phyloP scores from a whole-genome alignment of 2,113 vertebrate species.

The Cromileptes altivelis region DNA sequence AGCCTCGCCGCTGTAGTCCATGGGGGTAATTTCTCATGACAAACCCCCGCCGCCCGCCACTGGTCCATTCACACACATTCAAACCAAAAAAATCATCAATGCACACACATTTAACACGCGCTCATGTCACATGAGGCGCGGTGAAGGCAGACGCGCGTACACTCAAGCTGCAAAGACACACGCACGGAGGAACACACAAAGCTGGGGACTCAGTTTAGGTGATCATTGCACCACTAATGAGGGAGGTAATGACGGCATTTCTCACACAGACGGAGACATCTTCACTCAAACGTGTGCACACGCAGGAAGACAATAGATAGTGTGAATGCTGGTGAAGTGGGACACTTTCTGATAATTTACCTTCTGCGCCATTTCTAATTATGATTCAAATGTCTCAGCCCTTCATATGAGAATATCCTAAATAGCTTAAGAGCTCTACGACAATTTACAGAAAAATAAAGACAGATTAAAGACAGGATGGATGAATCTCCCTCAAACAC shows the following conservation, averaged over 20 bases:
- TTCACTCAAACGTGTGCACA: slow-evolving; percentile 52
- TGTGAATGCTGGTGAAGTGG: no score
- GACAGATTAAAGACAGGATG: no score
- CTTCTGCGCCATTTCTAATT: no score
- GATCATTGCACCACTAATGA: slow-evolving; percentile 84
- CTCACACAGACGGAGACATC: slow-evolving; percentile 77
- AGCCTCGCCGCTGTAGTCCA: slow-evolving; percentile 79
- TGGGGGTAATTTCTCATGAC: slow-evolving; percentile 83
- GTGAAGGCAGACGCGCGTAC: slow-evolving; percentile 22
- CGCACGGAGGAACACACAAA: slow-evolving; percentile 40
- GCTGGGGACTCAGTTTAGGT: slow-evolving; percentile 65
- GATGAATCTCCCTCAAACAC: no score
- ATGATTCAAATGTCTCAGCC: no score
- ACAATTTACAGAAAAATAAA: no score
- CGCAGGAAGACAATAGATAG: slow-evolving; percentile 44
- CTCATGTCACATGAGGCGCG: slow-evolving; percentile 34
- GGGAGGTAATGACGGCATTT: slow-evolving; percentile 81
- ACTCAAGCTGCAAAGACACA: slow-evolving; percentile 1
- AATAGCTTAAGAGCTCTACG: no score
- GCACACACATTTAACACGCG: slow-evolving; percentile 50
- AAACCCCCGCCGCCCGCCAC: slow-evolving; percentile 67
- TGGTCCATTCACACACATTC: slow-evolving; percentile 68
- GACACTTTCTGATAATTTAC: no score
- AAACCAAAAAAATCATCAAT: slow-evolving; percentile 36
- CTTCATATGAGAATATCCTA: no score